phyloP scores from a whole-genome alignment of 2,888 invertebrate species.

The Drosophila parthenogenetica region DNA sequence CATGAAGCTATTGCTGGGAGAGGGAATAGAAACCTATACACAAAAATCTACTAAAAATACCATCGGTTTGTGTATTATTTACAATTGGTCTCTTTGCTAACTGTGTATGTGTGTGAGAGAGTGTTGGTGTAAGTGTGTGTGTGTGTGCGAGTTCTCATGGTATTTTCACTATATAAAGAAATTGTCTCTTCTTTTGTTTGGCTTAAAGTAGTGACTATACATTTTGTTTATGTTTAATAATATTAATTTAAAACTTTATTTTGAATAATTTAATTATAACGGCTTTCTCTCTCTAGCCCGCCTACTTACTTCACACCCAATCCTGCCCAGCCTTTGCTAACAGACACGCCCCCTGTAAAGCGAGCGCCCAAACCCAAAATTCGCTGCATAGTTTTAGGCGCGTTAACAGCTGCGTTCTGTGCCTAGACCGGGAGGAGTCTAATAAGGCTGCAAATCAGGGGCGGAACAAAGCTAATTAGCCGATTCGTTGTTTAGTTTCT shows the following conservation, averaged over 20 bases:
- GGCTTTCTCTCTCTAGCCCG: slow-evolving; percentile 4
- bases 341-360: slow-evolving; percentile 43
- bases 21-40: slow-evolving; percentile 61
- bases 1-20: slow-evolving; percentile 47
- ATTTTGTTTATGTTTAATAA: slow-evolving; percentile 83
- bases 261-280: slow-evolving; percentile 72
- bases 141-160: slow-evolving; percentile 63
- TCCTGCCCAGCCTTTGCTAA: not conserved
- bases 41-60: slow-evolving; percentile 70
- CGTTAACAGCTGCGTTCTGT: slow-evolving; percentile 52
- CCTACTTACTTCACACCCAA: not conserved
- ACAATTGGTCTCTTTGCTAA: slow-evolving; percentile 57
- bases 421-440: not conserved
- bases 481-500: slow-evolving; percentile 63
- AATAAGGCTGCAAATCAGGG: not conserved
- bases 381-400: slow-evolving; percentile 68
- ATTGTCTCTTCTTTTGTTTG: slow-evolving; percentile 67
- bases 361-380: slow-evolving; percentile 56
- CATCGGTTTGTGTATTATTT: slow-evolving; percentile 64
- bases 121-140: slow-evolving; percentile 50
- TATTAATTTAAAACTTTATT: slow-evolving; percentile 74
- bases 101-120: slow-evolving; percentile 50
- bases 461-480: slow-evolving; percentile 3
- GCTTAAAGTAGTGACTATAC: slow-evolving; percentile 86
- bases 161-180: slow-evolving; percentile 68